phyloP scores from a whole-genome alignment of 2,888 invertebrate genomes.

The Troides aeacus region DNA sequence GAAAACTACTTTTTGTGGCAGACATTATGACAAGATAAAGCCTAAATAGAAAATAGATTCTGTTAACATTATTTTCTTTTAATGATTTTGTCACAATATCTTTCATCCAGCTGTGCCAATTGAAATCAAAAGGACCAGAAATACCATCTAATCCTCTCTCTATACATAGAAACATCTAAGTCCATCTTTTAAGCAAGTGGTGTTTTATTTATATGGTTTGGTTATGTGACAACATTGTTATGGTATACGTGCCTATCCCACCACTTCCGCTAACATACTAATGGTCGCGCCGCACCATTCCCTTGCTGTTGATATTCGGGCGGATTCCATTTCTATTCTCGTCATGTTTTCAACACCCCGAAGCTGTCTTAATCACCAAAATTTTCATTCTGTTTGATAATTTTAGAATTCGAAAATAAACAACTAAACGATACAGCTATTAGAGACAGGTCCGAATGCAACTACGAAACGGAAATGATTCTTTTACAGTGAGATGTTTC shows the following conservation, averaged over 20 bases:
- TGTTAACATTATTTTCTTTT: too few relatives aligned
- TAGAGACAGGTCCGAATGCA: conserved; percentile 8
- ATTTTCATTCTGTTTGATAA: conserved; percentile 16
- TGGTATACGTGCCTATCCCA: conserved; percentile 17
- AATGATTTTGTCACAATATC: too few relatives aligned
- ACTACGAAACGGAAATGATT: not conserved
- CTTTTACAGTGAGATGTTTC: not conserved
- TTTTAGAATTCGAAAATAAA: conserved; percentile 25
- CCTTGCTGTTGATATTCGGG: conserved; percentile 19
- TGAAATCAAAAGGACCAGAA: too few relatives aligned
- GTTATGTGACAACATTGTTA: conserved; percentile 14
- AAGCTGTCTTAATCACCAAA: conserved; percentile 22
- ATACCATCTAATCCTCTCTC: not conserved
- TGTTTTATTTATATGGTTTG: not conserved
- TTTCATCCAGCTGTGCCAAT: too few relatives aligned
- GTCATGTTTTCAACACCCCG: conserved; percentile 8
- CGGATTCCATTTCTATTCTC: conserved; percentile 27
- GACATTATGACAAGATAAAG: too few relatives aligned
- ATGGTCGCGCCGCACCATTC: conserved; percentile 13
- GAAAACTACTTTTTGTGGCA: too few relatives aligned
- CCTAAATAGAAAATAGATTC: too few relatives aligned
- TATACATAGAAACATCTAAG: not conserved
- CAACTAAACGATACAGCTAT: conserved; percentile 13
- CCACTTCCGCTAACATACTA: conserved; percentile 23
- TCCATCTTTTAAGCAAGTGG: not conserved